A percentile compares a stretch with the other conserved stretches of the same genome.
Conservation (phyloP, 2,113 vertebrate species). For the Bettongia penicillata region DNA sequence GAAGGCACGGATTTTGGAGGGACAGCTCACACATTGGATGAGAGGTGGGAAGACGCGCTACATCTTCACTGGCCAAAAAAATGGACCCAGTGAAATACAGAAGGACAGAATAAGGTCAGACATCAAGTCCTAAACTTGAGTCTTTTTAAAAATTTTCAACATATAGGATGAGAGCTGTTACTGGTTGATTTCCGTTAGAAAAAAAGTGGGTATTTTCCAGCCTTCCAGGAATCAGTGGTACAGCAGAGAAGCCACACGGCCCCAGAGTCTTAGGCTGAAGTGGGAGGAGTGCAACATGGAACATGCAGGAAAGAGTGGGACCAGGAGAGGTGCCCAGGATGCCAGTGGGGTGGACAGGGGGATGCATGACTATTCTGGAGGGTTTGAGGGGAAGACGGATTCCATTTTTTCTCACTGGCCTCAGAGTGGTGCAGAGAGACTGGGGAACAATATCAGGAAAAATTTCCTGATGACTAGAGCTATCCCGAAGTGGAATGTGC, state of each 20-base stretch:
- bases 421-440: neutral
- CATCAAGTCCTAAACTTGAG: neutral
- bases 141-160: neutral
- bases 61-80: neutral
- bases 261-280: neutral
- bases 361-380: neutral
- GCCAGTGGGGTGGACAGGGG: neutral
- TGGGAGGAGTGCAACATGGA: neutral
- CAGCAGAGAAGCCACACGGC: too few species aligned
- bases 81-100: neutral
- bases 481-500: too few species aligned
- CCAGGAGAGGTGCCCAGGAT: neutral
- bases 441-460: too few species aligned
- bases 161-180: neutral
- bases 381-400: neutral
- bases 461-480: too few species aligned
- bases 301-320: too few species aligned
- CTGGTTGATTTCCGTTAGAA: neutral
- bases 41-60: neutral
- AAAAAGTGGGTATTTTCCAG: neutral
- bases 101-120: neutral
- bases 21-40: neutral
- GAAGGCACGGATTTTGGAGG: neutral
- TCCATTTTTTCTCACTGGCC: too few species aligned
- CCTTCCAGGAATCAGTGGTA: neutral